phyloP scores from a whole-genome alignment of 2,797 vertebrate genomes.

The Sandelia bainsii region DNA sequence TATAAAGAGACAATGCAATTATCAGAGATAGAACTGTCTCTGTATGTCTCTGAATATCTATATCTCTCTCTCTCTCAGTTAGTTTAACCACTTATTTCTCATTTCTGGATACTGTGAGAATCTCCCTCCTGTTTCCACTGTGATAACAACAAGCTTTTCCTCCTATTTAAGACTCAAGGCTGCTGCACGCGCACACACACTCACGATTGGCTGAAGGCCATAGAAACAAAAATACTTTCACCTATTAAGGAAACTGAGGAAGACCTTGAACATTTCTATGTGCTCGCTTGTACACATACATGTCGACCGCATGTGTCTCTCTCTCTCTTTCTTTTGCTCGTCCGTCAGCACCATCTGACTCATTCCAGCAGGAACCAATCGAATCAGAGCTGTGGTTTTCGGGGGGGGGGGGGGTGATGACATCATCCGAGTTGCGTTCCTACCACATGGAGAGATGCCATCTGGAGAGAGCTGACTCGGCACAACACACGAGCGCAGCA shows the following conservation, averaged over 20 bases:
- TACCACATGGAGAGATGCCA: constrained; percentile 72
- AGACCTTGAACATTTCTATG: constrained; percentile 23
- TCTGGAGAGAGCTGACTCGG: constrained; percentile 79
- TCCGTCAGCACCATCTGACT: constrained; percentile 61
- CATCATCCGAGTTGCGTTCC: constrained; percentile 61
- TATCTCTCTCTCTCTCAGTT: not conserved
- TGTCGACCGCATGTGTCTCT: not conserved
- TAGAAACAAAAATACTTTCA: constrained; percentile 9
- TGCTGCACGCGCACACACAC: not conserved
- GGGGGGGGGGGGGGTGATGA: constrained; percentile 46
- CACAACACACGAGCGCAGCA: constrained; percentile 47
- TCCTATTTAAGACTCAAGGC: constrained; percentile 53
- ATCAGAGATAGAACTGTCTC: not conserved
- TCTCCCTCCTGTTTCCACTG: constrained; percentile 40
- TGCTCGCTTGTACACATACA: not conserved
- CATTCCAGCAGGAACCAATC: constrained; percentile 58
- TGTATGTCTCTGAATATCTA: not conserved
- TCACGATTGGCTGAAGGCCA: constrained; percentile 11
- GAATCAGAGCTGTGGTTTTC: constrained; percentile 42
- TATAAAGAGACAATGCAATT: constrained; percentile 36
- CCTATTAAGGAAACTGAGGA: constrained; percentile 23
- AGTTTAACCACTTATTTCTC: constrained; percentile 21
- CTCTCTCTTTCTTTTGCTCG: not conserved
- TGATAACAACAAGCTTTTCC: constrained; percentile 66
- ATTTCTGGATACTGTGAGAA: constrained; percentile 22